phyloP scores from a whole-genome alignment of 2,797 vertebrate genomes.

The Melanogrammus aeglefinus region DNA sequence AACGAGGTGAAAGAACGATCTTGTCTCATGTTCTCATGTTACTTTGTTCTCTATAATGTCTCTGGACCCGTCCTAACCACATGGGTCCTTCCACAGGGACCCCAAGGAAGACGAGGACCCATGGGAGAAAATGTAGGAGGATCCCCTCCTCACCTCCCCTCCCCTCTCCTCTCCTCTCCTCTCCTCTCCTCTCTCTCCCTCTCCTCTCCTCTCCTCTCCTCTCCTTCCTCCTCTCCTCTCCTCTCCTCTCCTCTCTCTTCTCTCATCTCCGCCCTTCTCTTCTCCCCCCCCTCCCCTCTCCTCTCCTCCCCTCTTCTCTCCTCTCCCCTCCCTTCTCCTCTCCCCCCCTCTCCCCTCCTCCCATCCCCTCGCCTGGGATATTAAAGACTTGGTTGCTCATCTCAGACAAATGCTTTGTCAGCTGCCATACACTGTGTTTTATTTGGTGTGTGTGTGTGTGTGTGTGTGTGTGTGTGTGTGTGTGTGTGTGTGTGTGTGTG shows the following conservation, averaged over 20 bases:
- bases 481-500: conserved; percentile 11
- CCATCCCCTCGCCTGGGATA: neutral
- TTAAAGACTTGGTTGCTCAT: neutral
- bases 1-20: conserved; percentile 52
- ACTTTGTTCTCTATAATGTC: neutral
- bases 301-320: neutral
- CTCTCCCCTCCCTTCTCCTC: neutral
- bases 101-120: conserved; percentile 72
- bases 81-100: conserved; percentile 65
- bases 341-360: neutral
- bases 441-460: conserved; percentile 5
- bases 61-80: neutral
- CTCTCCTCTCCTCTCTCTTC: neutral
- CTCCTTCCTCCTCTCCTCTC: neutral
- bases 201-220: neutral
- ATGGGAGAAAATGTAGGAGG: conserved; percentile 71
- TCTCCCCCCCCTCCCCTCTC: neutral
- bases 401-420: neutral
- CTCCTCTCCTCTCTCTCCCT: no score
- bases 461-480: conserved; percentile 11
- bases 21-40: neutral
- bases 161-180: no score
- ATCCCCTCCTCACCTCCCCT: no score
- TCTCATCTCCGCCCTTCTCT: neutral
- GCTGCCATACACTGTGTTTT: neutral